Conservation (phyloP, 30 jellyfish, hydroid and myxozoan genomes). For the Phacellophora camtschatica region DNA sequence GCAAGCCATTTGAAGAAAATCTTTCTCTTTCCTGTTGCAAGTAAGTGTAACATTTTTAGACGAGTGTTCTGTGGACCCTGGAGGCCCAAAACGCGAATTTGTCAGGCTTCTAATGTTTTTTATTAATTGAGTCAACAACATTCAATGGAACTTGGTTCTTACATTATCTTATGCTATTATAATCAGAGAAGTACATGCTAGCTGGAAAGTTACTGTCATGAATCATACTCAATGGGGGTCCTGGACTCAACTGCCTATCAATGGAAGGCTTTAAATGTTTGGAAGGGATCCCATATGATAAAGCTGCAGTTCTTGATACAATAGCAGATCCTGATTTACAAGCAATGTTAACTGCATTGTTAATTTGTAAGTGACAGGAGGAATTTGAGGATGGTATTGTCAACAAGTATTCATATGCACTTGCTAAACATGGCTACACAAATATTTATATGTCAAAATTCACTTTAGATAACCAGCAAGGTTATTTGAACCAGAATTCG, state of each 20-base stretch:
- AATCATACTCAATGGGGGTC: neutral
- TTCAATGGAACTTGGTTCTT: slow-evolving; percentile 5
- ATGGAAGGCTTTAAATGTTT: neutral
- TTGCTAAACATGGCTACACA: slow-evolving; percentile 2
- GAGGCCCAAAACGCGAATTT: neutral
- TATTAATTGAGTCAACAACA: neutral
- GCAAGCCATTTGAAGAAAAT: too few relatives aligned
- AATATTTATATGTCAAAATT: neutral
- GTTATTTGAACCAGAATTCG: slow-evolving; percentile 11
- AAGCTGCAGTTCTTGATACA: neutral
- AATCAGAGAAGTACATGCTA: neutral
- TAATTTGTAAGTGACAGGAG: too few relatives aligned
- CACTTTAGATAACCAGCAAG: slow-evolving; percentile 1
- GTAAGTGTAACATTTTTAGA: neutral
- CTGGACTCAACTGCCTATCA: neutral
- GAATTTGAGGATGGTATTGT: too few relatives aligned
- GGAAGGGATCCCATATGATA: neutral
- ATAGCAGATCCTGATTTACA: neutral
- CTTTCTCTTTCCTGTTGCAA: too few relatives aligned
- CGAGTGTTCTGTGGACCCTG: neutral
- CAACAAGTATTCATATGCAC: neutral
- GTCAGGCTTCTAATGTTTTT: too few relatives aligned
- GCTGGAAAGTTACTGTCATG: neutral
- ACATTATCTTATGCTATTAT: neutral
- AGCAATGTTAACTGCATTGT: too few relatives aligned